Percentiles rank a stretch among this genome's conserved stretches.
Conservation (phyloP, 2,888 invertebrate genomes). For the Anthophora plumipes region DNA sequence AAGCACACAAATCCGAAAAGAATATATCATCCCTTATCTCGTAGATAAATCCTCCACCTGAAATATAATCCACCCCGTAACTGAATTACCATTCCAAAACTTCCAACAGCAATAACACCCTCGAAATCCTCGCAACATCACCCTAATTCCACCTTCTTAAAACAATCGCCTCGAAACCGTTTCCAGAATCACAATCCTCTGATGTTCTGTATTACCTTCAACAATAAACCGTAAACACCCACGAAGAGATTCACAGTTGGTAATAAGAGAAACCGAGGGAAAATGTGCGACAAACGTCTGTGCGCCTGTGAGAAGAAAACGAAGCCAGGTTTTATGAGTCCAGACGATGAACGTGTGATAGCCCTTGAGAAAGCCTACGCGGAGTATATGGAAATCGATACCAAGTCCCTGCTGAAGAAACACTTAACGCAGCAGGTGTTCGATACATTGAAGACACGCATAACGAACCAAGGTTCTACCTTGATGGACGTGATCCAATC, state of each 20-base stretch:
- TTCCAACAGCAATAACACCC: neutral
- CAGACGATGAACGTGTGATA: constrained; percentile 76
- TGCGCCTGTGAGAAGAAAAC: constrained; percentile 75
- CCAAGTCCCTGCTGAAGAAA: constrained; percentile 88
- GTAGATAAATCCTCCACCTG: too few species aligned
- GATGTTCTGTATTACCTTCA: neutral
- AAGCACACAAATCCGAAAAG: neutral
- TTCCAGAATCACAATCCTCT: neutral
- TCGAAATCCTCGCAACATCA: too few species aligned
- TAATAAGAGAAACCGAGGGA: constrained; percentile 5
- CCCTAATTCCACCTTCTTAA: neutral
- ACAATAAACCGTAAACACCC: neutral
- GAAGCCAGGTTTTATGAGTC: constrained; percentile 27
- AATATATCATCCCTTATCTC: neutral
- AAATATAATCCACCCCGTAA: neutral
- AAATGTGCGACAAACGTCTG: constrained; percentile 79
- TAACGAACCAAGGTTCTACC: constrained; percentile 87
- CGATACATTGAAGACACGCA: constrained; percentile 86
- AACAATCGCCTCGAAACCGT: neutral
- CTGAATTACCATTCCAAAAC: constrained; percentile 2
- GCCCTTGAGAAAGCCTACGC: constrained; percentile 86
- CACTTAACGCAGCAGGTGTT: constrained; percentile 84
- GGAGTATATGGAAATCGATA: constrained; percentile 85
- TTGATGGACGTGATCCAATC: constrained; percentile 89
- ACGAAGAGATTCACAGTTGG: neutral